These are phyloP conservation scores for Drosophila nannoptera DNA, from an alignment of 1,140 invertebrate species.

Conservation along the genomic window DNA sequence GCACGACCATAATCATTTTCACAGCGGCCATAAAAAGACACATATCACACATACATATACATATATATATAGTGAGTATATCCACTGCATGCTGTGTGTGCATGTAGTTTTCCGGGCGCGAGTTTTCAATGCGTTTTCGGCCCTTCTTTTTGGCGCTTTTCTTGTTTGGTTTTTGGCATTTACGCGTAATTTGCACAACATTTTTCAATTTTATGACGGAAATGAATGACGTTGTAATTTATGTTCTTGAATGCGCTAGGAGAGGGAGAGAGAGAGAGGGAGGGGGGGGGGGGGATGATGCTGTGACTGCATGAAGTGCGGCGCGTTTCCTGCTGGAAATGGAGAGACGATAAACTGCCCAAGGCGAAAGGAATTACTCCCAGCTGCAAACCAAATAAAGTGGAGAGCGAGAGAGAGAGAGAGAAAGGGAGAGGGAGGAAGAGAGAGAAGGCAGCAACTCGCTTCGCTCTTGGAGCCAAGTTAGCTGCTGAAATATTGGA, in stretches of 20 bases:
- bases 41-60: not conserved
- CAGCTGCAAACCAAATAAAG: too few relatives aligned
- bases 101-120: constrained; percentile 54
- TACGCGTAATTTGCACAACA: constrained; percentile 77
- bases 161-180: constrained; percentile 53
- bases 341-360: constrained; percentile 39
- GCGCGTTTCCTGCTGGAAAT: constrained; percentile 24
- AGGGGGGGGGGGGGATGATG: not conserved
- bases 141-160: constrained; percentile 24
- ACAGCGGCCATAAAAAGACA: constrained; percentile 3
- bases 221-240: constrained; percentile 74
- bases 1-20: constrained; percentile 6
- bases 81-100: not conserved
- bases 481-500: too few relatives aligned
- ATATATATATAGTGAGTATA: constrained; percentile 24
- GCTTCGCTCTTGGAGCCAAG: too few relatives aligned
- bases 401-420: too few relatives aligned
- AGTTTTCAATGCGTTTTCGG: constrained; percentile 53
- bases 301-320: not conserved
- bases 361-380: constrained; percentile 61
- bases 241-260: constrained; percentile 46
- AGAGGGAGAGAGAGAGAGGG: not conserved
- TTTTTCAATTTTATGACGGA: constrained; percentile 77
- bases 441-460: too few relatives aligned
- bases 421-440: too few relatives aligned